These are phyloP conservation scores for Sphaerodactylus townsendi DNA, from an alignment of 2,113 vertebrate genomes.

Conservation along the genomic window DNA sequence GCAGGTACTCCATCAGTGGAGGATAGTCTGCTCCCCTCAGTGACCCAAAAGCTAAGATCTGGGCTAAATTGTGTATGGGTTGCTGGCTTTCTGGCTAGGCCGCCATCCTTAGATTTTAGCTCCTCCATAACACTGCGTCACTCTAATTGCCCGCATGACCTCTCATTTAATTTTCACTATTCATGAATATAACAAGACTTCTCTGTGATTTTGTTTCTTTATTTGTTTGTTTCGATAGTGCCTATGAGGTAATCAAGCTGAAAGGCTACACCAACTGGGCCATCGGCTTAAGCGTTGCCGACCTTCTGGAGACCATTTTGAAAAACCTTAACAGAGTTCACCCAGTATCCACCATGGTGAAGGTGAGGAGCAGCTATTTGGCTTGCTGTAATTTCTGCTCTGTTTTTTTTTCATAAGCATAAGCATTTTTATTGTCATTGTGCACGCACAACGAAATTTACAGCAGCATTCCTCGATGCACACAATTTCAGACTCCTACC, in stretches of 20 bases:
- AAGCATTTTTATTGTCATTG: no score
- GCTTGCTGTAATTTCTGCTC: neutral
- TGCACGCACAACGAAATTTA: no score
- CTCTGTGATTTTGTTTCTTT: neutral
- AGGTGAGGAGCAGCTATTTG: constrained; percentile 74
- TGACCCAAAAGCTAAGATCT: no score
- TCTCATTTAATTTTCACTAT: neutral
- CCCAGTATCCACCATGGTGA: constrained; percentile 94
- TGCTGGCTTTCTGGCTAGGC: no score
- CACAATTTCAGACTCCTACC: no score
- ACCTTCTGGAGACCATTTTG: constrained; percentile 89
- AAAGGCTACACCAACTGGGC: constrained; percentile 99
- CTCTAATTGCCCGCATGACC: neutral
- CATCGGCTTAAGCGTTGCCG: constrained; percentile 94
- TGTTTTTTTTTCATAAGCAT: no score
- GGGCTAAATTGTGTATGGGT: no score
- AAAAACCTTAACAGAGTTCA: constrained; percentile 91
- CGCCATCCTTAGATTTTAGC: neutral
- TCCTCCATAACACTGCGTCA: neutral
- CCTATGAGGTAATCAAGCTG: constrained; percentile 95
- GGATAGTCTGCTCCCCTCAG: no score
- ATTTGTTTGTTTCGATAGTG: constrained; percentile 76
- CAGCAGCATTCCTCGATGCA: no score
- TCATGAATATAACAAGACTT: neutral
- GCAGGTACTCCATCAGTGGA: no score